Percentiles rank a stretch among this genome's conserved stretches.
Evolutionary conservation across 2,888 invertebrate species (phyloP).

Genomic region (Netelia melanura): DNA sequence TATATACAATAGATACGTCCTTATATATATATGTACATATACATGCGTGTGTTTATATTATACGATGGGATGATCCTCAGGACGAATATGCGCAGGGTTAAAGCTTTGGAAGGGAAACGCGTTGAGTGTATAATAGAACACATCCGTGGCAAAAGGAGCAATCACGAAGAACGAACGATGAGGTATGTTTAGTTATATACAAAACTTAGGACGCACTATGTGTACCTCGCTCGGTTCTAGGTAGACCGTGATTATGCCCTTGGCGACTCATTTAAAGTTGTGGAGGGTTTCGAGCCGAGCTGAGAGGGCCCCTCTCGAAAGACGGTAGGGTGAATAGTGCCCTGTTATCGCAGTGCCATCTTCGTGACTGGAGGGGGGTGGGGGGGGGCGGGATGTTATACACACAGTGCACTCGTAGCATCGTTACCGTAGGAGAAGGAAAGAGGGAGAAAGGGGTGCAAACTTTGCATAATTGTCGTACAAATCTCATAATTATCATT

Average conservation of each 20-base stretch:
- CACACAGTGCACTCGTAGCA: conserved; percentile 5
- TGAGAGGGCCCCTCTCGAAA: conserved; percentile 13
- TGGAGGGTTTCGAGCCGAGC: conserved; percentile 24
- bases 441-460: not conserved
- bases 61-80: not conserved
- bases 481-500: conserved; percentile 3
- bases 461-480: conserved; percentile 48
- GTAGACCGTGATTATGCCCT: conserved; percentile 51
- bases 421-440: not conserved
- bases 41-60: not conserved
- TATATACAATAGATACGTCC: not conserved
- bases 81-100: too few relatives aligned
- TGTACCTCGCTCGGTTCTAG: not conserved
- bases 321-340: conserved; percentile 24
- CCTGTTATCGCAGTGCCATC: conserved; percentile 43
- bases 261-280: conserved; percentile 60
- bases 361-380: conserved; percentile 11
- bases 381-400: not conserved
- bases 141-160: not conserved
- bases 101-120: not conserved
- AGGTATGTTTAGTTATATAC: conserved; percentile 17
- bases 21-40: too few relatives aligned
- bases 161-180: conserved; percentile 6
- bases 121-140: not conserved
- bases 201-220: conserved; percentile 9